Evolutionary conservation across 2,888 invertebrate species (phyloP), one percentile per base, ranked within the genome.

Genomic region (Sarcophaga subvicina): DNA sequence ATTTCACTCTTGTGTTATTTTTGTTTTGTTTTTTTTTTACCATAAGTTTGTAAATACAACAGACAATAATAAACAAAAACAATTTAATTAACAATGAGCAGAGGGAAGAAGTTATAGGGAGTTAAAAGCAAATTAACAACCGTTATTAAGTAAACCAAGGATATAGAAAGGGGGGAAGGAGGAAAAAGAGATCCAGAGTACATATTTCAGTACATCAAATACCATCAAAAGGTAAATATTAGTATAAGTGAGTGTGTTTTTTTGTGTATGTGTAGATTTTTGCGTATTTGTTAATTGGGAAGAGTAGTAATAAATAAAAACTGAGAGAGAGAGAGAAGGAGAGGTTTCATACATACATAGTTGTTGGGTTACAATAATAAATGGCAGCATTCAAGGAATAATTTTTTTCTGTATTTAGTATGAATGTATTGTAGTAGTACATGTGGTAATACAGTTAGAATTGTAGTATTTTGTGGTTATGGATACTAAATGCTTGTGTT

Each of bases 51-150:
- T 14, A 71, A 77, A 66, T 37, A 71, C 64, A 83, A 83, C 66
- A 82, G 37, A 37, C 37, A 37, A 37, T 37, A 37, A 37, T 37
- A 37, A 37, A 37, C 37, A 82, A 37, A 71, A 71, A 82, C 71
- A 71, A 77, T 71, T 49, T 37, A 66, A 54, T 77, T 66, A 66
- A 77, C 64, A 72, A 72, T 49, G 66, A 25, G 45, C 47, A 64
- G 54, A 60, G 60, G 37, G 37, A 37, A 37, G 37, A 37, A 37
- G 37, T 37, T 37, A 10, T 37, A 37, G 37, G 37, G 2, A 37
- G 37, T 37, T 37, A 37, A 8, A 37, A 37, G 37, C 1, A 37
- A 37, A 37, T 37, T 37, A 37, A 37, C 37, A 37, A 37, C 37
- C 10, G 37, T 37, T 37, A 37, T 37, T 37, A 37, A 54, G 54